phyloP scores from a whole-genome alignment of 2,888 invertebrate genomes.

The Junonia oenone region DNA sequence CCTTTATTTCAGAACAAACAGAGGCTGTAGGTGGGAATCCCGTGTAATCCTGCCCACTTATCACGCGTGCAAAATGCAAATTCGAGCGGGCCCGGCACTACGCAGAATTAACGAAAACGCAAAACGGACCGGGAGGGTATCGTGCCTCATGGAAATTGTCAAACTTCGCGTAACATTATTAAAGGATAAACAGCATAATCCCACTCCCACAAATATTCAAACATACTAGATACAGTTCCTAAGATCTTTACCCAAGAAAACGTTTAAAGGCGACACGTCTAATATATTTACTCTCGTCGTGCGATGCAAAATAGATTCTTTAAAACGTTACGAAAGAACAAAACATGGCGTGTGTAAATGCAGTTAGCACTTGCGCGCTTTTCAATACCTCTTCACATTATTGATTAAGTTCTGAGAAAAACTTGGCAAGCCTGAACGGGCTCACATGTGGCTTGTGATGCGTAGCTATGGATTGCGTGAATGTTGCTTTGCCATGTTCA shows the following conservation, averaged over 20 bases:
- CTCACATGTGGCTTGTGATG: constrained; percentile 36
- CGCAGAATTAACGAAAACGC: constrained; percentile 71
- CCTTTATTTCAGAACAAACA: constrained; percentile 78
- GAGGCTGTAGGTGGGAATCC: constrained; percentile 74
- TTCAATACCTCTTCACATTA: constrained; percentile 60
- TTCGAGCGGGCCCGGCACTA: constrained; percentile 57
- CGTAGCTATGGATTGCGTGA: constrained; percentile 31
- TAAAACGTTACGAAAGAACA: constrained; percentile 21
- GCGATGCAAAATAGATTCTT: neutral
- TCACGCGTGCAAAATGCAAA: constrained; percentile 80
- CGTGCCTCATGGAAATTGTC: constrained; percentile 67
- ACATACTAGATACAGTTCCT: neutral
- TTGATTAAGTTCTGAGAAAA: constrained; percentile 63
- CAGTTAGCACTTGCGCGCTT: constrained; percentile 47
- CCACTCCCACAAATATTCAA: constrained; percentile 34
- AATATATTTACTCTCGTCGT: neutral
- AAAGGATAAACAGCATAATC: constrained; percentile 59
- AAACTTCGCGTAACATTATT: constrained; percentile 65
- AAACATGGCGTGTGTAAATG: constrained; percentile 49
- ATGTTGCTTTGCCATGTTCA: constrained; percentile 33
- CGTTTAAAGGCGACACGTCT: neutral
- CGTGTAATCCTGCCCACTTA: constrained; percentile 76
- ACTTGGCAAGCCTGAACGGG: constrained; percentile 48
- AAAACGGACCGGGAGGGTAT: constrained; percentile 31
- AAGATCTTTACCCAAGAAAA: neutral